These are phyloP conservation scores for Stenoptilia bipunctidactyla DNA, from an alignment of 2,888 invertebrate species.

Conservation along the genomic window DNA sequence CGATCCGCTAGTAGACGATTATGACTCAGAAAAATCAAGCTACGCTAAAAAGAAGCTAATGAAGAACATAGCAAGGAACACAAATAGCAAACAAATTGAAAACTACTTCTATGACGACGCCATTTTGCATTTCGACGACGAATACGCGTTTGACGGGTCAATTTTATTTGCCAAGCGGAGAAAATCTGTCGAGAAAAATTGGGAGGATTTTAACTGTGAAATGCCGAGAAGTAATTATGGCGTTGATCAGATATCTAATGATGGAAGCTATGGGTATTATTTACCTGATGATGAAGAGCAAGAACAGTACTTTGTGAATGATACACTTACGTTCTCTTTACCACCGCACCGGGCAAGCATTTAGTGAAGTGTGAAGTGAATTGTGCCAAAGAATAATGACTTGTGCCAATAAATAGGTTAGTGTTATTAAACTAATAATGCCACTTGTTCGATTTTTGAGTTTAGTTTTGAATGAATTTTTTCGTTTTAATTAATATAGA, in stretches of 20 bases:
- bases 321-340: constrained; percentile 55
- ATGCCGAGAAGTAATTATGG: constrained; percentile 28
- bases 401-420: neutral
- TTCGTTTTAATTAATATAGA: no score
- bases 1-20: constrained; percentile 59
- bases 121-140: constrained; percentile 58
- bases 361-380: constrained; percentile 23
- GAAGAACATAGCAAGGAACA: constrained; percentile 60
- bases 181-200: constrained; percentile 53
- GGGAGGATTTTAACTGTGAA: constrained; percentile 43
- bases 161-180: constrained; percentile 58
- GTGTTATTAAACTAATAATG: neutral
- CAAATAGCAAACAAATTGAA: constrained; percentile 32
- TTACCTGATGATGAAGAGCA: constrained; percentile 52
- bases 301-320: constrained; percentile 51
- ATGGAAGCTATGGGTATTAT: constrained; percentile 61
- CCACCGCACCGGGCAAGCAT: constrained; percentile 64
- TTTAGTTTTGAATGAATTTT: no score
- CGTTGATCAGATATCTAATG: constrained; percentile 49
- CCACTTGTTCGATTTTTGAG: no score
- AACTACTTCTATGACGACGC: constrained; percentile 67
- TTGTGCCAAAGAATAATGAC: constrained; percentile 11
- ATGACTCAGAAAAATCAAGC: constrained; percentile 58
- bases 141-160: constrained; percentile 61
- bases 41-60: constrained; percentile 58